Base-by-base conservation (phyloP, 2,888 invertebrate species). In the Podabrus alpinus region DNA sequence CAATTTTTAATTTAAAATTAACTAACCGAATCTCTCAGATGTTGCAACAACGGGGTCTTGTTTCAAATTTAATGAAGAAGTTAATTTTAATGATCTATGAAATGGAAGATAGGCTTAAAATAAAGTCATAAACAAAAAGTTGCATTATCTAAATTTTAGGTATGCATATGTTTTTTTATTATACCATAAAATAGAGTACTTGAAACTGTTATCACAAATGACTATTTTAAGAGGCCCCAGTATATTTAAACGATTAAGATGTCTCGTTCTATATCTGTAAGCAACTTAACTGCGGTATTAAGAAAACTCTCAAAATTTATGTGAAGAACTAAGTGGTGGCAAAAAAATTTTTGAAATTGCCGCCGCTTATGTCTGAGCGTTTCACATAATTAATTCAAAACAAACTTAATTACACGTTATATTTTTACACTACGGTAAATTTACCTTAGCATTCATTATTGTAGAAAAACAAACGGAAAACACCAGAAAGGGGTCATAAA, bases 221-320 rank as follows among this genome's bases (percentile, higher is more conserved):
- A 61, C 76, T 76, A 68, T 74, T 73, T 76, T 76, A 73, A 76
- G 73, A 71, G 61, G 71, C 71, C 62, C 61, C 72, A 62, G 70
- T 72, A 68, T 17, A 25, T 72, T 77, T 77, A 69, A 70, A 66
- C 77, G 74, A 77, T 77, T 77, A 77, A 77, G 77, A 77, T 75
- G 77, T 77, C 77, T 77, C 68, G 72, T 64, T 71, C 72, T 70
- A 69, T 75, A 75, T 75, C 75, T 72, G 69, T 68, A 61, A 75
- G 61, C 72, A 72, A 75, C 75, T 72, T 75, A 72, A 75, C 75
- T 69, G 68, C 66, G 59, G 45, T 69, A 69, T 75, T 64, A 64
- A 64, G 21, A 21, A 75, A 71, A 72, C 66, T 72, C 72, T 29
- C 67, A 61, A 75, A 69, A 72, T 75, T 75, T 72, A 75, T 72